Conservation (phyloP, 1,140 invertebrate species). For the Drosophila asahinai region DNA sequence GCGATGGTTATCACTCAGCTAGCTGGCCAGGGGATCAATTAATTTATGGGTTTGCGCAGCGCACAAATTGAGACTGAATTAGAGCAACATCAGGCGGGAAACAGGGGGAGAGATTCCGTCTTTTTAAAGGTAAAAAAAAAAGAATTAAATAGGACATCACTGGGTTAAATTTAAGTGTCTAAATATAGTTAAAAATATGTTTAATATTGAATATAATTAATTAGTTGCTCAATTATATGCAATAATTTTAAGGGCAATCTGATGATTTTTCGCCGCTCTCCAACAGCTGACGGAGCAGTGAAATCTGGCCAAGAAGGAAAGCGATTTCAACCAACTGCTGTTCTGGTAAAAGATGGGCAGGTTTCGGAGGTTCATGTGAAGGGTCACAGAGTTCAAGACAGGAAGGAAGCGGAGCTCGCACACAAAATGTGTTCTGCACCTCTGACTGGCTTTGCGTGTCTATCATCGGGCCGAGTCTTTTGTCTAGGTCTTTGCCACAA, state of each 20-base stretch:
- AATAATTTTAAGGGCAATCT: not conserved
- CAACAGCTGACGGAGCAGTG: conserved; percentile 38
- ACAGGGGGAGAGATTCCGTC: not conserved
- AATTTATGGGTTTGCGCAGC: conserved; percentile 79
- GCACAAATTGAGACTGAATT: conserved; percentile 82
- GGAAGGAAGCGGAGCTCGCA: conserved; percentile 71
- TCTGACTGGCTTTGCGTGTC: conserved; percentile 73
- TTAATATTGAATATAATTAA: too few species aligned
- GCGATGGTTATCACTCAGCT: conserved; percentile 65
- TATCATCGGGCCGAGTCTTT: conserved; percentile 15
- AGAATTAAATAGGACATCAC: not conserved
- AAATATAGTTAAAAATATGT: not conserved
- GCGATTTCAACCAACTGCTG: conserved; percentile 52
- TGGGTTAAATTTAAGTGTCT: not conserved
- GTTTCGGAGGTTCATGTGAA: conserved; percentile 4
- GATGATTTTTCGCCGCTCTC: not conserved
- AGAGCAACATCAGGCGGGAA: conserved; percentile 32
- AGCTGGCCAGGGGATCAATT: conserved; percentile 55
- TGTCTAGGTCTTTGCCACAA: conserved; percentile 42
- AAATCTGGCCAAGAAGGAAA: conserved; percentile 58
- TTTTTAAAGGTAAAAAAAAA: not conserved
- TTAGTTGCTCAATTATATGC: not conserved
- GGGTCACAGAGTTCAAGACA: conserved; percentile 35
- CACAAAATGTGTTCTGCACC: conserved; percentile 79
- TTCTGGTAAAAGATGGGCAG: conserved; percentile 6